phyloP scores from a whole-genome alignment of 1,140 invertebrate species.

The Drosophila nigrodunni region DNA sequence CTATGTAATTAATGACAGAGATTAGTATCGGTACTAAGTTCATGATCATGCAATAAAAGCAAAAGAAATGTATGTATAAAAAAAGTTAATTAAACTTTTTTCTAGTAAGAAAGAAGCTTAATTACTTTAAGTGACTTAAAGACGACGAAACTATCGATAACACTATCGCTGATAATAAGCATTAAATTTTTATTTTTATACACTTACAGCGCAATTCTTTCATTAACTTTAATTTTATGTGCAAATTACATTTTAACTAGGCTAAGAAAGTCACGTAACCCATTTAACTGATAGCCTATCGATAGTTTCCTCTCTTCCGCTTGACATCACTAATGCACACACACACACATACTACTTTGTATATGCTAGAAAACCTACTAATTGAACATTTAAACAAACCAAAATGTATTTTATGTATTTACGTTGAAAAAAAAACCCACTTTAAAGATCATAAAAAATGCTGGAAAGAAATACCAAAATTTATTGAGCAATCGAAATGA shows the following conservation, averaged over 20 bases:
- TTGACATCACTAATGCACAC: background rate
- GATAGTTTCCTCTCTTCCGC: background rate
- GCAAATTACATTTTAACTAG: background rate
- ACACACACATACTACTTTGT: slow-evolving; percentile 19
- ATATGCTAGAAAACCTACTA: slow-evolving; percentile 8
- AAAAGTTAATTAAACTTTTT: slow-evolving; percentile 15
- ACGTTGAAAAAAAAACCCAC: slow-evolving; percentile 48
- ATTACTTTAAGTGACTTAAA: background rate
- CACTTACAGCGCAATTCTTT: background rate
- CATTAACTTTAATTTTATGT: background rate
- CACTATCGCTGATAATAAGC: background rate
- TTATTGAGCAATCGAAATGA: slow-evolving; percentile 70
- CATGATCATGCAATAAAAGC: background rate
- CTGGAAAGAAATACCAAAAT: slow-evolving; percentile 40
- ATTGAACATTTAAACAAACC: slow-evolving; percentile 17
- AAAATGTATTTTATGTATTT: slow-evolving; percentile 23
- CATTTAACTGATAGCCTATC: background rate
- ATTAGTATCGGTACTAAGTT: slow-evolving; percentile 1
- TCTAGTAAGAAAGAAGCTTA: background rate
- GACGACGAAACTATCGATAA: slow-evolving; percentile 2
- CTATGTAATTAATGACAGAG: slow-evolving; percentile 12
- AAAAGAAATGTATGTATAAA: background rate
- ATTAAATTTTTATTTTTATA: background rate
- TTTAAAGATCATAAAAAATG: slow-evolving; percentile 43
- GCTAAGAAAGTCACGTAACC: slow-evolving; percentile 3